Conservation (phyloP, 2,113 vertebrate species). For the Ciconia boyciana region DNA sequence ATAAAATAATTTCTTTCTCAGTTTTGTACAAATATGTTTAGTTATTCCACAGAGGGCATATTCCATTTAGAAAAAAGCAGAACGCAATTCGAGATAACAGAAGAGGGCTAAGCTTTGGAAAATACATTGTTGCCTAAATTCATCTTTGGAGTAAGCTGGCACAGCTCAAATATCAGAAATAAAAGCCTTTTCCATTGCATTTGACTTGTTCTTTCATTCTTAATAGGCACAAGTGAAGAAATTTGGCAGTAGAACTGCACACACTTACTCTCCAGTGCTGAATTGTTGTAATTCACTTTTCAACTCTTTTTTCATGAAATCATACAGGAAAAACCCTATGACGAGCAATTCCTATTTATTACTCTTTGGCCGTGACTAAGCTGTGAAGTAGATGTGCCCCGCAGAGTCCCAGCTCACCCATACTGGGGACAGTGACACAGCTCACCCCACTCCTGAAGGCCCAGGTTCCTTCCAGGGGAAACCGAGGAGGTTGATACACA, state of each 20-base stretch:
- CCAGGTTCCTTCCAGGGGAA: not conserved
- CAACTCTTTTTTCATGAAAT: not conserved
- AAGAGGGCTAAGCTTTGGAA: not conserved
- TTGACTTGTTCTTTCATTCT: constrained; percentile 9
- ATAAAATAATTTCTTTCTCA: not conserved
- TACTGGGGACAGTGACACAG: not conserved
- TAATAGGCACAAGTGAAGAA: not conserved
- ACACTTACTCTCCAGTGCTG: not conserved
- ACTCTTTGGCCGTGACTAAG: not conserved
- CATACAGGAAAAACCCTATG: not conserved
- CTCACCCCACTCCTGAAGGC: not conserved
- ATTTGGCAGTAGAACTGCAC: not conserved
- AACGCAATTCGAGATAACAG: not conserved
- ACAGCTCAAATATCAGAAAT: constrained; percentile 18
- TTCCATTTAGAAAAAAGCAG: not conserved
- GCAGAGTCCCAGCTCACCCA: not conserved
- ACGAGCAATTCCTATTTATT: not conserved
- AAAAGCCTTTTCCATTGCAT: not conserved
- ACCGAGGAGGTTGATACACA: not conserved
- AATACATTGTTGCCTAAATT: not conserved
- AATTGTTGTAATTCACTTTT: not conserved
- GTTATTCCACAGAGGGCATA: not conserved
- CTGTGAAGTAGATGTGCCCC: not conserved
- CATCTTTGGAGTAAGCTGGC: not conserved
- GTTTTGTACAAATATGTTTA: not conserved